Conservation (phyloP, 1,140 invertebrate species). For the Mercenaria mercenaria region DNA sequence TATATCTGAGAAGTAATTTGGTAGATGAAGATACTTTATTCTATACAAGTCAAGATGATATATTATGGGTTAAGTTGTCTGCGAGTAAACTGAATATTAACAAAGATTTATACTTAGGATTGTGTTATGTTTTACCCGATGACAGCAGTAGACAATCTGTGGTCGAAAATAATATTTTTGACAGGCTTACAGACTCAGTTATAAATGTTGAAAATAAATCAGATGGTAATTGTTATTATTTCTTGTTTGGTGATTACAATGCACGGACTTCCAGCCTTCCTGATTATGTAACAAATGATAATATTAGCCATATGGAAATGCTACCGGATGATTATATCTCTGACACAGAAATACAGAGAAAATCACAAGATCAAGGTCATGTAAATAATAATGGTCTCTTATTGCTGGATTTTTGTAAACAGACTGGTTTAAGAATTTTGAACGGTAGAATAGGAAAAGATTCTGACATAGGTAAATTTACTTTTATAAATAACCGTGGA, state of each 20-base stretch:
- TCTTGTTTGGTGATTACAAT: background rate
- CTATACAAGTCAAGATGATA: background rate
- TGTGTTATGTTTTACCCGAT: constrained; percentile 23
- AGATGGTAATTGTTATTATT: background rate
- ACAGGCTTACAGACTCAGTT: background rate
- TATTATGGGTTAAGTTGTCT: constrained; percentile 24
- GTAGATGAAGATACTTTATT: background rate
- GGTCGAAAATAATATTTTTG: constrained; percentile 34
- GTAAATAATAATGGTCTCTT: constrained; percentile 11
- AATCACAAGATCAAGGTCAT: constrained; percentile 7
- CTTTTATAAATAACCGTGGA: constrained; percentile 12
- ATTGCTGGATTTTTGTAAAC: constrained; percentile 21
- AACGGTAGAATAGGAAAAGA: constrained; percentile 6
- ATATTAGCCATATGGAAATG: constrained; percentile 2
- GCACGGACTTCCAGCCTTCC: background rate
- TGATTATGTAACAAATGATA: constrained; percentile 42
- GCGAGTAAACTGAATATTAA: background rate
- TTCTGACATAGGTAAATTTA: background rate
- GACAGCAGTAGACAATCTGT: constrained; percentile 17
- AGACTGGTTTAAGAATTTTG: background rate
- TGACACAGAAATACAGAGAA: constrained; percentile 11
- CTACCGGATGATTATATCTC: constrained; percentile 32
- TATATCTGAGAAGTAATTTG: constrained; percentile 8
- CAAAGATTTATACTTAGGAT: constrained; percentile 20
- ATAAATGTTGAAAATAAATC: background rate